Evolutionary conservation across 2,888 invertebrate genomes (phyloP).

Genomic region (Oeneis ivallda): DNA sequence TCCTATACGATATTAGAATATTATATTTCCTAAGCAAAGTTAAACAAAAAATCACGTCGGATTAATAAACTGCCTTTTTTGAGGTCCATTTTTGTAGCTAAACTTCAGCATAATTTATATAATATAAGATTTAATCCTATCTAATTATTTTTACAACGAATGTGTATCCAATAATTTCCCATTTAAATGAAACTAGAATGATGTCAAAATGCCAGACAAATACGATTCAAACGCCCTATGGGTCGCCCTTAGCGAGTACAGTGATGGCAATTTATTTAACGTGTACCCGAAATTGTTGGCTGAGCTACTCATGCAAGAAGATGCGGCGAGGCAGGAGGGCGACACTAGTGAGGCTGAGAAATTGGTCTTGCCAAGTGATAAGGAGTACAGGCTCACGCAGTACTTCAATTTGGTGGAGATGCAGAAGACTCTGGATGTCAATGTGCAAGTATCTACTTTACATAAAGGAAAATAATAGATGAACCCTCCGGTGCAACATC

Average conservation of each 20-base stretch:
- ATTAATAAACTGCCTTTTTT: neutral
- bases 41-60: neutral
- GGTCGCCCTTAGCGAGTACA: constrained; percentile 80
- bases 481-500: too few species aligned
- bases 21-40: neutral
- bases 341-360: constrained; percentile 76
- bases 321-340: constrained; percentile 67
- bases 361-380: constrained; percentile 86
- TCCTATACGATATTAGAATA: neutral
- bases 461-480: too few species aligned
- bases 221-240: constrained; percentile 72
- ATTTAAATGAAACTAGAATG: neutral
- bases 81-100: neutral
- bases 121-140: too few species aligned
- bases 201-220: constrained; percentile 55
- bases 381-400: constrained; percentile 84
- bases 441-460: constrained; percentile 46
- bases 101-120: too few species aligned
- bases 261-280: constrained; percentile 83
- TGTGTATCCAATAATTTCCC: neutral
- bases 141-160: too few species aligned
- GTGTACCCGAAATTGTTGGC: constrained; percentile 85
- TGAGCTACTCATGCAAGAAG: constrained; percentile 79
- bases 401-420: constrained; percentile 85
- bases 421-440: constrained; percentile 76